Percentiles rank a stretch among this genome's conserved stretches.
These are phyloP conservation scores for Cinclus mexicanus DNA, from an alignment of 2,113 vertebrate genomes.

Conservation along the genomic window DNA sequence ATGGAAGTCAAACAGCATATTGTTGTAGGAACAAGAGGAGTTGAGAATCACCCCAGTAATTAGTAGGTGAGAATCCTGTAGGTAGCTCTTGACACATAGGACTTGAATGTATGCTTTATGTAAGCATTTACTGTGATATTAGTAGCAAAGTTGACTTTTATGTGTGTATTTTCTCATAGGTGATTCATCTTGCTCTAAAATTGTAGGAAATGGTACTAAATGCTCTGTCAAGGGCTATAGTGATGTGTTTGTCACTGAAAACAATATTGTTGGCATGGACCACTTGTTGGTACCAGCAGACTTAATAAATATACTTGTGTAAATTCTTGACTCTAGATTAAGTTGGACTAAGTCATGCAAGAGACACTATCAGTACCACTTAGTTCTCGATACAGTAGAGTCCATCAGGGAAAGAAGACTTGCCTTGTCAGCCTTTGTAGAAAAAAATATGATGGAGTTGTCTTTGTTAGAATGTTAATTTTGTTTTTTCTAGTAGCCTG, in stretches of 20 bases:
- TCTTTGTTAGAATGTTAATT: neutral
- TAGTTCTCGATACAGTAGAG: neutral
- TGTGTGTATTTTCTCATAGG: neutral
- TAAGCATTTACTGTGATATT: neutral
- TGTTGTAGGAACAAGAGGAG: neutral
- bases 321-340: neutral
- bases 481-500: neutral
- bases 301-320: neutral
- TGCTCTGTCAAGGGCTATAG: neutral
- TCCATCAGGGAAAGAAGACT: neutral
- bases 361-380: neutral
- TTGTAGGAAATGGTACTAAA: neutral
- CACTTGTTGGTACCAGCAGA: neutral
- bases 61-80: neutral
- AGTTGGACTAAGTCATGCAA: neutral
- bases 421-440: neutral
- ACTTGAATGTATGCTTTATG: neutral
- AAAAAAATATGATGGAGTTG: neutral
- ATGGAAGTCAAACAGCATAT: neutral
- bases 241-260: neutral
- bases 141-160: neutral
- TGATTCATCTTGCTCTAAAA: neutral
- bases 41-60: neutral
- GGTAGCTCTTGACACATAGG: neutral
- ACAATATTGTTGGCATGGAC: neutral